A percentile compares a stretch with the other conserved stretches of the same genome.
Conservation (phyloP, 2,797 vertebrate species). For the Chloroceryle inda region DNA sequence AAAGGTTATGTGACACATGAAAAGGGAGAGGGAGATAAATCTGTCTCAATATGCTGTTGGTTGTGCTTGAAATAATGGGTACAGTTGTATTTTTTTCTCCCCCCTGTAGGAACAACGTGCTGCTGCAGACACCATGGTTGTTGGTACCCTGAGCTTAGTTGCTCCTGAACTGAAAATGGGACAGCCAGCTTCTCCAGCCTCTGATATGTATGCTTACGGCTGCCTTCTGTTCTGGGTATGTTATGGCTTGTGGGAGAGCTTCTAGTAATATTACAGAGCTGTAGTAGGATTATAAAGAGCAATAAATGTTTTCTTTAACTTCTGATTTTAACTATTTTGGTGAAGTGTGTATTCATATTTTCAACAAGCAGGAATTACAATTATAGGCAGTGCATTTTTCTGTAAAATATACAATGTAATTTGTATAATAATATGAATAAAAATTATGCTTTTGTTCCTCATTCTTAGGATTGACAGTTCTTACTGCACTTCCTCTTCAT, state of each 20-base stretch:
- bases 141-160: conserved; percentile 77
- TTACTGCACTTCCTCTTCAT: not conserved
- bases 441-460: not conserved
- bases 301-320: not conserved
- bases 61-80: not conserved
- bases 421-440: not conserved
- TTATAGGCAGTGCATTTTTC: not conserved
- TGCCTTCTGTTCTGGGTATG: conserved; percentile 82
- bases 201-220: conserved; percentile 85
- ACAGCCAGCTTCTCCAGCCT: conserved; percentile 77
- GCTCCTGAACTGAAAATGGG: conserved; percentile 83
- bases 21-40: not conserved
- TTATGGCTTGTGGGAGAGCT: not conserved
- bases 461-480: not conserved
- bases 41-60: not conserved
- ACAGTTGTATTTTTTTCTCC: not conserved
- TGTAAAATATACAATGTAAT: not conserved
- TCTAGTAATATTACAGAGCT: not conserved
- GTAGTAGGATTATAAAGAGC: not conserved
- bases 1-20: not conserved
- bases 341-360: not conserved
- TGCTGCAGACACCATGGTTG: conserved; percentile 66
- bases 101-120: conserved; percentile 79
- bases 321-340: not conserved
- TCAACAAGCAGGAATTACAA: not conserved